A percentile compares a stretch with the other conserved stretches of the same genome.
Evolutionary conservation across 2,797 vertebrate genomes (phyloP).

Genomic region (Alfaro cultratus): DNA sequence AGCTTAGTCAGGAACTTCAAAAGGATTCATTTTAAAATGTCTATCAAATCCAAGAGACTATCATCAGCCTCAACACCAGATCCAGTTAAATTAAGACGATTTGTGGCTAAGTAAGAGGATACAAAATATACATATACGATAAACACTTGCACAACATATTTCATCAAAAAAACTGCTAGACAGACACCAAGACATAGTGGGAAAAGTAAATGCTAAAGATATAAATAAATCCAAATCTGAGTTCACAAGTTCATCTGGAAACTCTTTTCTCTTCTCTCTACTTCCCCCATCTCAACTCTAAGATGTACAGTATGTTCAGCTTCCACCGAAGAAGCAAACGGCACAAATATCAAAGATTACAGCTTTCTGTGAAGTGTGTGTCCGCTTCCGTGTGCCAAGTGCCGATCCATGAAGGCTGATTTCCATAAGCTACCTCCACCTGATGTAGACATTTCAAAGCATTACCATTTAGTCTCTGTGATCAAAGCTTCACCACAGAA

Average conservation of each 20-base stretch:
- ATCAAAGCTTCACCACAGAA: conserved; percentile 25
- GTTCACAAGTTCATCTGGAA: conserved; percentile 64
- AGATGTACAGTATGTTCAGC: conserved; percentile 15
- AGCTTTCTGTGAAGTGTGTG: conserved; percentile 13
- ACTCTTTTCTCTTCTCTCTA: conserved; percentile 29
- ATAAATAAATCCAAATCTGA: conserved; percentile 6
- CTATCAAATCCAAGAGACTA: neutral
- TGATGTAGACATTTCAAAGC: conserved; percentile 17
- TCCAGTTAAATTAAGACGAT: neutral
- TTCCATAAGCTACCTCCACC: conserved; percentile 34
- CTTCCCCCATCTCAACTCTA: neutral
- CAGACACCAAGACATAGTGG: conserved; percentile 2
- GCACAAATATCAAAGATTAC: conserved; percentile 42
- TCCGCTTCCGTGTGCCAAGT: neutral
- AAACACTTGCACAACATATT: neutral
- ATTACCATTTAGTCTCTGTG: conserved; percentile 34
- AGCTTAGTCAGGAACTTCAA: neutral
- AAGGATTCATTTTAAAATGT: neutral
- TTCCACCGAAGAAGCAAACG: conserved; percentile 20
- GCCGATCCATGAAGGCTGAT: neutral
- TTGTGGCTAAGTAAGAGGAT: neutral
- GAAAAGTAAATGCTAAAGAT: conserved; percentile 5
- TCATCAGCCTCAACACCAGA: neutral
- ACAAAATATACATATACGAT: neutral
- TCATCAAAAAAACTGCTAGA: neutral